Base-by-base conservation (phyloP, 2,888 invertebrate genomes). In the Agrilus mali region DNA sequence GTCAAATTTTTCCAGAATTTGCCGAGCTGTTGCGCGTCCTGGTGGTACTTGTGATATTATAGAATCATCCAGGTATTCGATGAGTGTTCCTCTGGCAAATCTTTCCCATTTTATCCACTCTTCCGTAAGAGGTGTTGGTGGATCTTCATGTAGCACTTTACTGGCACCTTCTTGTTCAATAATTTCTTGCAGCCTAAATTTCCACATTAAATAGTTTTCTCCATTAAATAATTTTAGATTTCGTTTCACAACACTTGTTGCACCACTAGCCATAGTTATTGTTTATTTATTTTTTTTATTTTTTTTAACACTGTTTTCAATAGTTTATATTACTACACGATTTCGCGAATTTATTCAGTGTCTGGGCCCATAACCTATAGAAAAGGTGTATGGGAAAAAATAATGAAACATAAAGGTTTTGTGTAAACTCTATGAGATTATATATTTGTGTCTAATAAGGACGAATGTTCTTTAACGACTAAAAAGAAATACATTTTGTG, bases 211-310 rank as follows among this genome's bases (percentile, higher is more conserved):
- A 46, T 49, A 48, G 27, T 46, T 45, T 44, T 47, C 46, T 5
- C 41, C 41, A 38, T 45, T 44, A 40, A 50, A 50, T 7, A 27
- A 40, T 48, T 45, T 44, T 42, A 49, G 15, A 36, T 46, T 50
- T 10, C 46, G 35, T 17, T 49, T 49, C 22, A 43, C 12, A 15
- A 15, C 43, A 45, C 22, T 40, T 22, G 22, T 22, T 36, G 38
- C 22, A 35, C 40, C 45, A 42, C 48, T 50, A 20, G 47, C 47
- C 47, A 49, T 48, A 34, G 45, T 49, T 43, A 40, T 40, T 43
- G 40, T 17, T 36, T n/a, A n/a, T 36, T 8, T n/a, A n/a, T n/a
- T n/a, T n/a, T n/a, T n/a, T n/a, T n/a, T n/a, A n/a, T 39, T 39
- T 4, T 20, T 20, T 7, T 22, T 22, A 22, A 22, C 22, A 22